phyloP scores from a whole-genome alignment of 2,888 invertebrate genomes.

The Drosophila koepferae region DNA sequence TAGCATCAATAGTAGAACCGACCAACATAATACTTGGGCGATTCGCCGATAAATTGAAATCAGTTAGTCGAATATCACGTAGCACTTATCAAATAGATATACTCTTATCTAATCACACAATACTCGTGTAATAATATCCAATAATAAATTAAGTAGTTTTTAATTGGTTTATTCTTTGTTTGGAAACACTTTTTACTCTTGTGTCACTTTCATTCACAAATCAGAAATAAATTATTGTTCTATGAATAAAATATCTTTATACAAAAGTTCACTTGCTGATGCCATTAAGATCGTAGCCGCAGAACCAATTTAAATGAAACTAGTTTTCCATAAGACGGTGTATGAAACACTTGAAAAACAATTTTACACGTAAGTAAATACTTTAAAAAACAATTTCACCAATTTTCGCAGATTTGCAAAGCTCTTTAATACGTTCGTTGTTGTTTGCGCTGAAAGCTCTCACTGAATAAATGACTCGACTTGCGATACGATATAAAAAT shows the following conservation, averaged over 20 bases:
- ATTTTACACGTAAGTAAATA: conserved; percentile 54
- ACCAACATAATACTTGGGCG: conserved; percentile 67
- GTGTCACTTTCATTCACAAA: conserved; percentile 28
- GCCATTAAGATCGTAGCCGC: conserved; percentile 71
- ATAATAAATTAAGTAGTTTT: conserved; percentile 29
- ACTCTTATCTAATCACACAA: conserved; percentile 7
- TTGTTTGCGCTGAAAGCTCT: conserved; percentile 46
- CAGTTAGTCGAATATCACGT: conserved; percentile 8
- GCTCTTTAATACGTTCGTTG: conserved; percentile 27
- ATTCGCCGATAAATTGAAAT: conserved; percentile 29
- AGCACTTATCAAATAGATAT: conserved; percentile 1
- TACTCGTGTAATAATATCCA: conserved; percentile 50
- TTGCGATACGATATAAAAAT: conserved; percentile 49
- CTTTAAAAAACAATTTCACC: conserved; percentile 56
- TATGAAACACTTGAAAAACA: conserved; percentile 22
- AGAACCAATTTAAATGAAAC: conserved; percentile 19
- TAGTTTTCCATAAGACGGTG: conserved; percentile 7
- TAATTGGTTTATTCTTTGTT: conserved; percentile 10
- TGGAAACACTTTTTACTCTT: background rate
- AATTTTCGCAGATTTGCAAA: conserved; percentile 61
- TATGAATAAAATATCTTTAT: conserved; percentile 81
- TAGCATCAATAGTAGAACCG: conserved; percentile 46
- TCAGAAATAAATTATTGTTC: conserved; percentile 59
- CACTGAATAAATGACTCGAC: conserved; percentile 24
- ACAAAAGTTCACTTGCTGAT: conserved; percentile 73